Evolutionary conservation across 1,140 invertebrate genomes (phyloP).

Genomic region (Liolophura sinensis): DNA sequence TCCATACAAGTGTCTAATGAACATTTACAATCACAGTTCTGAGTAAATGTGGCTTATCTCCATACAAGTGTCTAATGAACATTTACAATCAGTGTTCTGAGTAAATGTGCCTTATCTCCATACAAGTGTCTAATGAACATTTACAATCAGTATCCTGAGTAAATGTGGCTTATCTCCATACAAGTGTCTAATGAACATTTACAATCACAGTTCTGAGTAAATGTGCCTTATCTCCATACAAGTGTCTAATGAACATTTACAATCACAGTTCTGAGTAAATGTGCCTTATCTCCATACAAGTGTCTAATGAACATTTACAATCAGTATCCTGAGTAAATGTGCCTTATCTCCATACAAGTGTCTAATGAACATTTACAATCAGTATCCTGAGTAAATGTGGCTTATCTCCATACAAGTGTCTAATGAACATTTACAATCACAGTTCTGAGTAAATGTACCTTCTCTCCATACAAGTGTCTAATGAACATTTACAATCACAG

Average conservation of each 20-base stretch:
- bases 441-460: slow-evolving; percentile 1
- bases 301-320: not conserved
- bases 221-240: too few relatives aligned
- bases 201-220: not conserved
- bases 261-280: not conserved
- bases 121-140: not conserved
- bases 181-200: not conserved
- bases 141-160: not conserved
- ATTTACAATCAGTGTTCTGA: not conserved
- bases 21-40: not conserved
- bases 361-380: not conserved
- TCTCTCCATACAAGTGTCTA: too few relatives aligned
- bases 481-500: not conserved
- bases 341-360: too few relatives aligned
- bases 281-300: too few relatives aligned
- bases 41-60: slow-evolving; percentile 2
- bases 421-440: not conserved
- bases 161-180: too few relatives aligned
- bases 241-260: not conserved
- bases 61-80: not conserved
- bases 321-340: not conserved
- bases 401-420: too few relatives aligned
- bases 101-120: too few relatives aligned
- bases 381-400: slow-evolving; percentile 2
- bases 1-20: not conserved